A percentile compares a stretch with the other conserved stretches of the same genome.
Conservation (phyloP, 2,113 vertebrate genomes). For the Neodontobutis hainanensis region DNA sequence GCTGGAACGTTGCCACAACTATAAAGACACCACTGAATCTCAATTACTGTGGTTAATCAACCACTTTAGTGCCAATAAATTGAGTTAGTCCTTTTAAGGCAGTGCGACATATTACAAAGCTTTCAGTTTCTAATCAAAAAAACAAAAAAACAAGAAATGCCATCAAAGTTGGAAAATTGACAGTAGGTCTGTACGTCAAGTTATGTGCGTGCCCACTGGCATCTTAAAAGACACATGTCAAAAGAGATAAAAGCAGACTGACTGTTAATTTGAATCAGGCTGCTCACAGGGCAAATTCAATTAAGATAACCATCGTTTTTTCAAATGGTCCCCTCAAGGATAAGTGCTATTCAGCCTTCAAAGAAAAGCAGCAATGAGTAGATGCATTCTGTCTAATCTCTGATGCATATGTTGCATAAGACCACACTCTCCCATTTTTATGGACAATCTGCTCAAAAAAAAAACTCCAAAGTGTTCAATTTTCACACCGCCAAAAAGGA, state of each 20-base stretch:
- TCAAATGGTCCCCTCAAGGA: constrained; percentile 2
- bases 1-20: not conserved
- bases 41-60: constrained; percentile 15
- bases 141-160: too few relatives aligned
- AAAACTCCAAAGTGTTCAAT: constrained; percentile 34
- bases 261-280: constrained; percentile 31
- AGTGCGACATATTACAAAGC: not conserved
- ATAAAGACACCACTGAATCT: constrained; percentile 1
- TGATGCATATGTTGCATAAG: constrained; percentile 8
- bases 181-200: not conserved
- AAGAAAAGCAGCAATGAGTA: constrained; percentile 6
- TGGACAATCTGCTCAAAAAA: constrained; percentile 15
- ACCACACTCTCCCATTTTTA: not conserved
- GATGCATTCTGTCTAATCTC: constrained; percentile 10
- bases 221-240: constrained; percentile 14
- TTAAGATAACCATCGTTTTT: constrained; percentile 25
- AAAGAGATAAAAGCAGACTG: constrained; percentile 23
- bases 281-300: constrained; percentile 22
- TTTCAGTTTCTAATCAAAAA: not conserved
- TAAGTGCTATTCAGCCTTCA: constrained; percentile 25
- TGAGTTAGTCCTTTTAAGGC: constrained; percentile 6
- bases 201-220: not conserved
- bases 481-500: constrained; percentile 27
- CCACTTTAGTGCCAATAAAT: not conserved
- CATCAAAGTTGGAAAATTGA: not conserved